Evolutionary conservation across 35 echinoderm and acorn worm species (phyloP), one percentile per base, ranked within the genome.

Genomic region (Eucidaris tribuloides): DNA sequence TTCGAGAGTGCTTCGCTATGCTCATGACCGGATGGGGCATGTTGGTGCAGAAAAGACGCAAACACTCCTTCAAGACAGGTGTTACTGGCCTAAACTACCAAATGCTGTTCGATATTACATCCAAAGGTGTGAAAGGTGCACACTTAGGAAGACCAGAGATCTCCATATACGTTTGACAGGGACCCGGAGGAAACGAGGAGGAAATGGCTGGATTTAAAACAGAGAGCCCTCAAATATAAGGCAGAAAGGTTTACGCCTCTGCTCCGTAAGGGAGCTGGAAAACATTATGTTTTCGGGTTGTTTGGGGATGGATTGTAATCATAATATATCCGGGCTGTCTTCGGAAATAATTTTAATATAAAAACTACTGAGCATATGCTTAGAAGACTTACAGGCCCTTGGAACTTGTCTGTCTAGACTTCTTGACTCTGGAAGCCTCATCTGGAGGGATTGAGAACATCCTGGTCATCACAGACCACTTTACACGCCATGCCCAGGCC

Each of bases 391-490:
- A n/a, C n/a, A 5, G 42, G 3, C 72, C 72, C 19, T 22, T 45
- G 3, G 61, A 83, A 50, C 29, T 72, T 9, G 61, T 89, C 24
- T 82, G 58, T 30, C 45, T 89, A 20, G 63, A 82, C 31, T 80
- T 87, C 29, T 41, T 87, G 2, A 52, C 34, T 7, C 56, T 88
- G 27, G 78, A 88, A 46, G 18, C 32, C 42, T 33, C 44, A 0
- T 27, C 15, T 4, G 45, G 80, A 13, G 79, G 42, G 28, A 39
- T 36, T 17, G 17, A 58, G 24, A 71, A 78, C 38, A 46, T 86
- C 24, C 45, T 82, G 2, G 86, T 89, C 1, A 30, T 83, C 48
- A 89, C 86, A 2, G 86, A 89, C 46, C 86, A 89, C 58, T 89
- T 89, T 28, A 87, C 84, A 9, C 0, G 39, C 18, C 66, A 66